Conservation (phyloP, 2,797 vertebrate genomes). For the Notolepis coatsorum region DNA sequence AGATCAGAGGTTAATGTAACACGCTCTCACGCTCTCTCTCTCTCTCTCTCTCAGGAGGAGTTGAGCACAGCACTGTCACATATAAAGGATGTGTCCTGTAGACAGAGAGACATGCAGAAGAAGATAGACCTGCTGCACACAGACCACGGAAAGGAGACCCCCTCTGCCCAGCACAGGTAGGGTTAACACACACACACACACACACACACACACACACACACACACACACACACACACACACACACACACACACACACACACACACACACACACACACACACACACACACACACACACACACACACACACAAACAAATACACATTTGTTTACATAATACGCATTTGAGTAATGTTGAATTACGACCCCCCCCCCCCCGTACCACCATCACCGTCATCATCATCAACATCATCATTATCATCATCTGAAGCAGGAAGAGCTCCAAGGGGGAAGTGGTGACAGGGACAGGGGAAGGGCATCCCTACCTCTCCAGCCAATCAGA, state of each 20-base stretch:
- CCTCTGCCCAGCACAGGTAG: slow-evolving; percentile 60
- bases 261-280: background rate
- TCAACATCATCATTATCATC: background rate
- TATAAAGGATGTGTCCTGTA: slow-evolving; percentile 89
- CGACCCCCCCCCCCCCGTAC: background rate
- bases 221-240: background rate
- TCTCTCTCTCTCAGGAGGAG: slow-evolving; percentile 85
- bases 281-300: background rate
- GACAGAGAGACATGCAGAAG: slow-evolving; percentile 91
- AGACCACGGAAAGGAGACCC: slow-evolving; percentile 70
- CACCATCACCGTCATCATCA: background rate
- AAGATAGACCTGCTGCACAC: slow-evolving; percentile 88
- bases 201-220: background rate
- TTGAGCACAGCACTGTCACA: slow-evolving; percentile 89
- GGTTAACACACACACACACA: background rate
- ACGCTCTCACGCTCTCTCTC: background rate
- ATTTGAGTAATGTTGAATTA: background rate
- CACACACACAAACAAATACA: background rate
- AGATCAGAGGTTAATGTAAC: background rate
- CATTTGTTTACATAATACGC: background rate
- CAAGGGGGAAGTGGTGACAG: slow-evolving; percentile 77
- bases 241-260: background rate
- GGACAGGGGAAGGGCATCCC: slow-evolving; percentile 69
- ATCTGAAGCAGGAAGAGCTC: slow-evolving; percentile 82
- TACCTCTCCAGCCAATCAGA: slow-evolving; percentile 86